These are phyloP conservation scores for Nephila pilipes DNA, from an alignment of 1,140 invertebrate genomes.

Conservation along the genomic window DNA sequence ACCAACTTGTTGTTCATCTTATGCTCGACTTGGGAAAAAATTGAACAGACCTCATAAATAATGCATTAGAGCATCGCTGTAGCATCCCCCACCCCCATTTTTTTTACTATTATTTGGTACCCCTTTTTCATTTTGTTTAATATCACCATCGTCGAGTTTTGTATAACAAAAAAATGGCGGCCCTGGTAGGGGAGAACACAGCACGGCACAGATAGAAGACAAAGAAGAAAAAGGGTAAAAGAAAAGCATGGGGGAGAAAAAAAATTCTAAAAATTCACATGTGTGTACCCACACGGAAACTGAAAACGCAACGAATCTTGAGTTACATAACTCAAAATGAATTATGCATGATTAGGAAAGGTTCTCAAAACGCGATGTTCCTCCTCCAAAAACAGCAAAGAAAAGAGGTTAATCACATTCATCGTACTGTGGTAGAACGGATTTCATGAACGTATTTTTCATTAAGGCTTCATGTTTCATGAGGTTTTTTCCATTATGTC, in stretches of 20 bases:
- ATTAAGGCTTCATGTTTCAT: slow-evolving; percentile 44
- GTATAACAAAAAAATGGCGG: slow-evolving; percentile 59
- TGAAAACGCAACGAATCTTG: slow-evolving; percentile 68
- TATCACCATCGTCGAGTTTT: slow-evolving; percentile 59
- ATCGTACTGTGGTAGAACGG: slow-evolving; percentile 41
- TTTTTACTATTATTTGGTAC: slow-evolving; percentile 57
- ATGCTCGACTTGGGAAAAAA: slow-evolving; percentile 50
- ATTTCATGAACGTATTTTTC: slow-evolving; percentile 66
- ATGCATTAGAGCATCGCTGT: slow-evolving; percentile 62
- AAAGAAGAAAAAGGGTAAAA: background rate
- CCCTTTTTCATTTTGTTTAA: slow-evolving; percentile 63
- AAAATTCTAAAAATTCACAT: background rate
- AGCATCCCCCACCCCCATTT: background rate
- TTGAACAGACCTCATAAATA: slow-evolving; percentile 69
- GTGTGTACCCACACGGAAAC: slow-evolving; percentile 64
- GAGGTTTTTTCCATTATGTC: background rate
- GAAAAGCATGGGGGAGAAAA: background rate
- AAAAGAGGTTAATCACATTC: slow-evolving; percentile 73
- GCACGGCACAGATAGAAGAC: slow-evolving; percentile 15
- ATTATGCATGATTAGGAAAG: slow-evolving; percentile 73
- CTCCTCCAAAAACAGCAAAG: background rate
- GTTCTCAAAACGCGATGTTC: slow-evolving; percentile 58
- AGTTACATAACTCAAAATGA: slow-evolving; percentile 70
- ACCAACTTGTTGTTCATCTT: slow-evolving; percentile 72
- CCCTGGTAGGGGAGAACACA: background rate